Evolutionary conservation across 2,113 vertebrate species (phyloP).

Genomic region (Pontoporia blainvillei): DNA sequence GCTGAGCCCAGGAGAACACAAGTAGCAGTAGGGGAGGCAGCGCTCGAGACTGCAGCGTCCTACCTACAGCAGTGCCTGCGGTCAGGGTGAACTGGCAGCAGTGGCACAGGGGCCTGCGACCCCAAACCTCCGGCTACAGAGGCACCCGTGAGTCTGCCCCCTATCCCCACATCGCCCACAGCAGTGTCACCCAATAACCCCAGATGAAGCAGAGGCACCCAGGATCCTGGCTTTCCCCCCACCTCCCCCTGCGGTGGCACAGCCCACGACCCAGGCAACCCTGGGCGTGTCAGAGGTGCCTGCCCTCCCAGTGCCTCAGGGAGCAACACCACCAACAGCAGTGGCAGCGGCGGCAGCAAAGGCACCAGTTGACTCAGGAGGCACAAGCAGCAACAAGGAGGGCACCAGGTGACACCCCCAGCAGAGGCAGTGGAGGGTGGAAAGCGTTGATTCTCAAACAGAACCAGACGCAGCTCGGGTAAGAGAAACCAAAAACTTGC

Average conservation of each 20-base stretch:
- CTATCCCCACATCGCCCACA: neutral
- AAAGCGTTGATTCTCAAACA: neutral
- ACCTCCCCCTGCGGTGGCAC: neutral
- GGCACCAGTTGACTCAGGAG: neutral
- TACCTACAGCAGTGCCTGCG: neutral
- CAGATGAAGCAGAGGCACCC: neutral
- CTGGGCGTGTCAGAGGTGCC: neutral
- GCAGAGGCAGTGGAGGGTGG: neutral
- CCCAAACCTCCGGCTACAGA: neutral
- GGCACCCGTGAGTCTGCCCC: neutral
- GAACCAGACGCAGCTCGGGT: neutral
- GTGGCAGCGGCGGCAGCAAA: neutral
- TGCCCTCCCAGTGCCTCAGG: neutral
- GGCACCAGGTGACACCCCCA: neutral
- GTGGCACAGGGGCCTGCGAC: neutral
- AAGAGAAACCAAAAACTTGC: neutral
- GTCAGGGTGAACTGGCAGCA: neutral
- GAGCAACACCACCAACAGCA: neutral
- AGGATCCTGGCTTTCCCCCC: neutral
- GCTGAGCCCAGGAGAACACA: neutral
- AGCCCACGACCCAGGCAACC: neutral
- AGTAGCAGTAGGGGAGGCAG: neutral
- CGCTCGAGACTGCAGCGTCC: neutral
- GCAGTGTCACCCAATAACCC: neutral
- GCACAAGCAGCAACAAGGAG: neutral